phyloP scores from a whole-genome alignment of 2,113 vertebrate genomes.

The Chloroceryle aenea region DNA sequence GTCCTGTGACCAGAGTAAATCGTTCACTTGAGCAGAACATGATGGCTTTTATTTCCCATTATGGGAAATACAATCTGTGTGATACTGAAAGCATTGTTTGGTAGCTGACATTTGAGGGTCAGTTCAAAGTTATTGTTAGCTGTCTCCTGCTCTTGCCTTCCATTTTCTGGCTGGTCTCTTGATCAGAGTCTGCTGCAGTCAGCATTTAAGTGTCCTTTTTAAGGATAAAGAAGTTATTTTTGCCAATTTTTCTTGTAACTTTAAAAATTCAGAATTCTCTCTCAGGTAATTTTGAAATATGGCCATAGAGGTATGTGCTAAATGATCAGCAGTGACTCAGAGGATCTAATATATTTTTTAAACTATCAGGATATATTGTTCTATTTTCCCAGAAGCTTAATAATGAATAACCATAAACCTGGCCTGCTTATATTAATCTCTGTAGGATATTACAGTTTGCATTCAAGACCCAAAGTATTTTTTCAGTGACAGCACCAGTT shows the following conservation, averaged over 20 bases:
- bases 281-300: neutral
- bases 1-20: constrained; percentile 45
- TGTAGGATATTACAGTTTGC: constrained; percentile 50
- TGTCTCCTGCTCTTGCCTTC: neutral
- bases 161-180: neutral
- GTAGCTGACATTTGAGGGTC: constrained; percentile 36
- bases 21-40: constrained; percentile 36
- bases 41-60: constrained; percentile 64
- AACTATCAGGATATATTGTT: constrained; percentile 60
- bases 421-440: constrained; percentile 50
- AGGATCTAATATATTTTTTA: constrained; percentile 27
- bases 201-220: constrained; percentile 32
- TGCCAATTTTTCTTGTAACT: neutral
- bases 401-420: constrained; percentile 65
- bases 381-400: constrained; percentile 58
- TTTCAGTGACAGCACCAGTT: constrained; percentile 13
- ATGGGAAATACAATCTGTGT: constrained; percentile 60
- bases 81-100: neutral
- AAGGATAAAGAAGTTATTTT: neutral
- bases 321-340: constrained; percentile 27
- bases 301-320: constrained; percentile 18
- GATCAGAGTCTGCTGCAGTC: neutral
- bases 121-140: constrained; percentile 50
- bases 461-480: constrained; percentile 41
- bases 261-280: constrained; percentile 22